These are phyloP conservation scores for Fulica atra DNA, from an alignment of 2,113 vertebrate genomes.

Conservation along the genomic window DNA sequence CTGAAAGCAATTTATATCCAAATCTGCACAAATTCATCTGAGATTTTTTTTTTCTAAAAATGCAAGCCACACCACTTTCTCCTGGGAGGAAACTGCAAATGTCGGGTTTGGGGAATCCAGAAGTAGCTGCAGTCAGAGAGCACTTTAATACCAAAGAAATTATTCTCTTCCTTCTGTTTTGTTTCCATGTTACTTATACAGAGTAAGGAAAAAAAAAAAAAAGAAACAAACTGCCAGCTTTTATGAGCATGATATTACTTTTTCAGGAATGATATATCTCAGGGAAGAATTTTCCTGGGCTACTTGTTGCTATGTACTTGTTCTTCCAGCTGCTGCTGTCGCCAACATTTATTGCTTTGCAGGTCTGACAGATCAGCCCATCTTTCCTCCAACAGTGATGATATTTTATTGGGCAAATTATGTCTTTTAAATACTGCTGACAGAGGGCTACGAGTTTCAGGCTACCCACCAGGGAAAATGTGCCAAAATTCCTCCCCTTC, in stretches of 20 bases:
- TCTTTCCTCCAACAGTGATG: slow-evolving; percentile 83
- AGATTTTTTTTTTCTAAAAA: not conserved
- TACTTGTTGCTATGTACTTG: not conserved
- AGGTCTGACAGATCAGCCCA: slow-evolving; percentile 79
- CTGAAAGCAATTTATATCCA: slow-evolving; percentile 29
- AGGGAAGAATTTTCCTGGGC: not conserved
- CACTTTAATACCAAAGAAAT: not conserved
- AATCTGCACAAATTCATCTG: not conserved
- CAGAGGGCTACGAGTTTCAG: slow-evolving; percentile 77
- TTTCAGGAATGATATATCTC: not conserved
- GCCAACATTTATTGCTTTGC: slow-evolving; percentile 66
- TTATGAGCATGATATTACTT: not conserved
- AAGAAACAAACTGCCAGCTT: not conserved
- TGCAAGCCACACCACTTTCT: not conserved
- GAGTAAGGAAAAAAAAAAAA: not conserved
- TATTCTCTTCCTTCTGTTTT: not conserved
- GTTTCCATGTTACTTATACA: not conserved
- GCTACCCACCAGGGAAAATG: slow-evolving; percentile 76
- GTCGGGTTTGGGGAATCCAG: not conserved
- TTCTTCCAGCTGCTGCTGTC: slow-evolving; percentile 74
- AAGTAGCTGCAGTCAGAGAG: slow-evolving; percentile 2
- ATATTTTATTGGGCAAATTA: slow-evolving; percentile 85
- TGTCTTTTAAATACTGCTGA: slow-evolving; percentile 82
- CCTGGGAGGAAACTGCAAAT: not conserved
- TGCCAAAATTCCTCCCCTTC: slow-evolving; percentile 37